Percentiles rank a stretch among this genome's conserved stretches.
Conservation (phyloP, 2,888 invertebrate species). For the Tetragnatha montana region DNA sequence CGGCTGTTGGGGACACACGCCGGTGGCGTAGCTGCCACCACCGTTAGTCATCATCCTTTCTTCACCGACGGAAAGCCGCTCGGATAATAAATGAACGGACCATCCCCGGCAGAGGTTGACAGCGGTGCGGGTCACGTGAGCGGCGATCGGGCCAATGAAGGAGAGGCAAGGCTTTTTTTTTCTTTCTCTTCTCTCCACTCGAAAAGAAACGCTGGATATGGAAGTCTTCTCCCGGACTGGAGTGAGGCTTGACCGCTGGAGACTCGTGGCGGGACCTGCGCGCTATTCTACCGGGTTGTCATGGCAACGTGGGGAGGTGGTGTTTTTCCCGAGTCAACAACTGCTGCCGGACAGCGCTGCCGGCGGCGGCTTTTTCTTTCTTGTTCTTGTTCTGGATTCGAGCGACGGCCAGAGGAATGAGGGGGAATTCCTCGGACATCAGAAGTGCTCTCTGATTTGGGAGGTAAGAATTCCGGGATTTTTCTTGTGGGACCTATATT, state of each 20-base stretch:
- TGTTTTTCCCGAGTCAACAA: conserved; percentile 68
- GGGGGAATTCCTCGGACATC: not conserved
- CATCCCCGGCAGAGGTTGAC: conserved; percentile 69
- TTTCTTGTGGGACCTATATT: not conserved
- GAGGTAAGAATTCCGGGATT: conserved; percentile 25
- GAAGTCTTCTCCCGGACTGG: too few relatives aligned
- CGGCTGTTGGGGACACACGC: conserved; percentile 63
- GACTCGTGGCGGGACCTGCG: conserved; percentile 17
- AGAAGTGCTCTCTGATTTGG: not conserved
- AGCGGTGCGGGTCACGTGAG: conserved; percentile 68
- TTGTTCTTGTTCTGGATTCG: conserved; percentile 1
- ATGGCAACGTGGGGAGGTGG: conserved; percentile 52
- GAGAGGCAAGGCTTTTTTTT: conserved; percentile 10
- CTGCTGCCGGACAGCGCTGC: conserved; percentile 28
- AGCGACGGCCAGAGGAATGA: not conserved
- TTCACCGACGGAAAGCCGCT: conserved; percentile 22
- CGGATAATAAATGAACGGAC: conserved; percentile 72
- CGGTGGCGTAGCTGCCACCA: conserved; percentile 67
- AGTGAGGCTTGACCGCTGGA: conserved; percentile 46
- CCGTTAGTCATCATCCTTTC: conserved; percentile 60
- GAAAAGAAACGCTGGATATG: too few relatives aligned
- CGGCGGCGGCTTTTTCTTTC: conserved; percentile 33
- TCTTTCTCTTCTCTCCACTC: too few relatives aligned
- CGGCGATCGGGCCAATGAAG: conserved; percentile 64
- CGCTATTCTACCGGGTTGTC: conserved; percentile 54